Base-by-base conservation (phyloP, 2,113 vertebrate genomes). In the Toxostoma redivivum region DNA sequence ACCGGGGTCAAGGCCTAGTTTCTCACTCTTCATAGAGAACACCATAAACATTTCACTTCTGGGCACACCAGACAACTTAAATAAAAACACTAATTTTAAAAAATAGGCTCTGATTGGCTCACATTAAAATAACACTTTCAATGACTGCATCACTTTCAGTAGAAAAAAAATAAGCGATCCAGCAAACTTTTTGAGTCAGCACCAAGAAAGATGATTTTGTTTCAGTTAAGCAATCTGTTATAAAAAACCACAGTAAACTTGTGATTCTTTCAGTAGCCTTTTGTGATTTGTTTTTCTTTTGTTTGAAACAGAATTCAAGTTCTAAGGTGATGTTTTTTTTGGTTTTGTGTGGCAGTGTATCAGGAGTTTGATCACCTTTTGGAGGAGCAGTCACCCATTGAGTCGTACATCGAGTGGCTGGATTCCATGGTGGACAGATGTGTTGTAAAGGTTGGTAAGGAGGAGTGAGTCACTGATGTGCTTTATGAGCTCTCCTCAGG, bases 401-500 rank as follows among this genome's bases (percentile, higher is more conserved):
- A 99, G 96, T 99, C 99, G 0, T 99, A 99, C 97, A 99, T 99
- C 2, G 99, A 99, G 94, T 99, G 99, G 99, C 97, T 99, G 98
- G 99, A 99, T 96, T 99, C 99, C 76, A 99, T 99, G 99, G 99
- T 99, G 97, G 99, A 99, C 97, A 98, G 99, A 94, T 99, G 99
- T 40, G 99, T 99, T 28, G 98, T 99, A 80, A 99, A 99, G 99
- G 99, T 99, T 91, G 98, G 99, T 98, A 78, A 67, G 50, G 40
- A 47, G 20, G 45, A 67, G 11, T n/a, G 71, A 73, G 33, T 45
- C 47, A 37, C 16, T 40, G 7, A 20, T 30, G n/a, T 61, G 28
- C 47, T 8, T 72, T 58, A n/a, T 50, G 25, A 67, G 23, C 27
- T 92, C 61, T 82, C 3, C 28, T 58, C 35, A 72, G 33, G 30